Evolutionary conservation across 2,113 vertebrate genomes (phyloP), one percentile per base, ranked within the genome.

Genomic region (Sinosuthora webbiana): DNA sequence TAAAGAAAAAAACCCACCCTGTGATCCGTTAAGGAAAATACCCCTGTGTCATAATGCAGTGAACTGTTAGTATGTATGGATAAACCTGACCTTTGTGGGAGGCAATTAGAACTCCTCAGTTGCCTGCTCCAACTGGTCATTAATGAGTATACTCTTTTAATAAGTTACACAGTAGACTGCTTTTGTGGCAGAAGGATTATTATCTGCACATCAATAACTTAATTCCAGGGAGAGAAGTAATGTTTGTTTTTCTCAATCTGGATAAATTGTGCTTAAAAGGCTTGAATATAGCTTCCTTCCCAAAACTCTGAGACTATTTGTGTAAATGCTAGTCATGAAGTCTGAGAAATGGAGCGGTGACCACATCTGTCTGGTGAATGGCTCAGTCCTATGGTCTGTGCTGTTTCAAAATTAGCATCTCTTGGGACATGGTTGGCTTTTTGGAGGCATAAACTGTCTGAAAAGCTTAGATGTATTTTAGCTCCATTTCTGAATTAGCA

Each of bases 391-490:
- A 16, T 70, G 78, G 84, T 93, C 75, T 97, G 86, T 68, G 86
- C 64, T 94, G 47, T 94, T 97, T 94, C 78, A 95, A 96, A 95
- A 95, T 82, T 84, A 90, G 52, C 74, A 56, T 89, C 89, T 82
- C 84, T 35, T 94, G 92, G 80, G 95, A 92, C 28, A 12, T 68
- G 22, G 62, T 75, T 96, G 73, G 50, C 35, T 95, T 89, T 90
- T 68, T 62, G 22, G 73, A 85, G 49, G 44, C 5, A 3, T 90
- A 78, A 87, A 60, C 80, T 84, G 78, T 93, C 93, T 95, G 79
- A 89, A 94, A 89, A 95, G 13, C 50, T 93, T 80, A 68, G 20
- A 77, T 55, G 30, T 90, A 56, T 95, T 94, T 95, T 90, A 93
- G 69, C 37, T 94, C 14, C 27, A 15, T 39, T 93, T 76, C 77